A percentile compares a stretch with the other conserved stretches of the same genome.
Evolutionary conservation across 2,888 invertebrate genomes (phyloP).

Genomic region (Nemoura dubitans): DNA sequence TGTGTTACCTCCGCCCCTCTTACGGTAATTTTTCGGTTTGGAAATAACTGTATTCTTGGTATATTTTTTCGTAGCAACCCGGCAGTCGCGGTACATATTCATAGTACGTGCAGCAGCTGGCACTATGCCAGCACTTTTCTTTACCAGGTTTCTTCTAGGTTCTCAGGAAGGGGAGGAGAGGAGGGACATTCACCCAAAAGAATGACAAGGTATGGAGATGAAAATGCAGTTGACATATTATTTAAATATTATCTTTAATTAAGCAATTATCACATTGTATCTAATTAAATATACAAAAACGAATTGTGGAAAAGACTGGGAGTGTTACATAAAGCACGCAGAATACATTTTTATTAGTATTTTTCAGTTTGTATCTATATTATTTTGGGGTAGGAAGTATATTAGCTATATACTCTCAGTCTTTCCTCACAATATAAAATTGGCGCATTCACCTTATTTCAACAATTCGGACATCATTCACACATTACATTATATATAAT

Average conservation of each 20-base stretch:
- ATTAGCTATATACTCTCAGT: slow-evolving; percentile 45
- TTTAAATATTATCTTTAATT: slow-evolving; percentile 47
- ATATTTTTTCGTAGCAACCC: no score
- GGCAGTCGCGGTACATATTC: no score
- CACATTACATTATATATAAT: slow-evolving; percentile 48
- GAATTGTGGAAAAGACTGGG: slow-evolving; percentile 44
- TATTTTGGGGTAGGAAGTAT: slow-evolving; percentile 41
- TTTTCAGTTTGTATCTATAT: slow-evolving; percentile 39
- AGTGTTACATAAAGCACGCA: slow-evolving; percentile 45
- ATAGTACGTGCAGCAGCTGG: no score
- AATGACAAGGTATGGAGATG: background rate
- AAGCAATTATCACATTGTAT: slow-evolving; percentile 51
- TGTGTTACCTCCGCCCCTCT: no score
- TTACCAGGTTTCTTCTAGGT: no score
- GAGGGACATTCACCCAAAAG: background rate
- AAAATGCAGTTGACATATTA: background rate
- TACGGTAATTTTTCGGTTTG: no score
- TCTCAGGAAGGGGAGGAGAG: no score
- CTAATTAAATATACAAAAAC: slow-evolving; percentile 49
- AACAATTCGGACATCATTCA: slow-evolving; percentile 37
- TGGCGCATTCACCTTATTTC: slow-evolving; percentile 33
- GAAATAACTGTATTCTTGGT: no score
- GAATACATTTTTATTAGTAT: slow-evolving; percentile 43
- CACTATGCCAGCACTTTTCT: no score
- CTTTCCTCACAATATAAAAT: slow-evolving; percentile 41